Base-by-base conservation (phyloP, 2,888 invertebrate genomes). In the Lutraria lutraria region DNA sequence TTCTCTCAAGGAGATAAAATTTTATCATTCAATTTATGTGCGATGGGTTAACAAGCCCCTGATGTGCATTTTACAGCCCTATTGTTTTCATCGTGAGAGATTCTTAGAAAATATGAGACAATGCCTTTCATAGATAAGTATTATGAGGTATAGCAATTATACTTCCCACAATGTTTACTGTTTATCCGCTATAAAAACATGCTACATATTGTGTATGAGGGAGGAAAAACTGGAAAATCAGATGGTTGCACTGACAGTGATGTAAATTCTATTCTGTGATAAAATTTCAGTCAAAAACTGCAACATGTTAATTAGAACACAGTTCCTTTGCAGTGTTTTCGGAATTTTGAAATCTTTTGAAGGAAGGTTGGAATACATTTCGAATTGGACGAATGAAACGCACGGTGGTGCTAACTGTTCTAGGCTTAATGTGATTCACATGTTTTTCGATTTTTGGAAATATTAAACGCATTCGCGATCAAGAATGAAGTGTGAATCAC, bases 361-460 rank as follows among this genome's bases (percentile, higher is more conserved):
- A 19, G 19, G 25, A 76, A 76, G 15, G 10, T 76, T 31, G 76
- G 63, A 34, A 31, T 4, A 16, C 34, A 76, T 68, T 76, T 76
- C 76, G 76, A 6, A 31, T 31, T 6, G 13, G 15, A 34, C 0
- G 76, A 31, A 76, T 31, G 76, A 8, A 8, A 76, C 29, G 31
- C 76, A 31, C 1, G 76, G 76, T 31, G 15, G 76, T 16, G 34
- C 25, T 34, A 31, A 16, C 31, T 31, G 29, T 16, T 34, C 76
- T 31, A 16, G 76, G 76, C 29, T 76, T 19, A 72, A 76, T 76
- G 34, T 76, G 76, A 31, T 76, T 76, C 76, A 76, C 76, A 76
- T 76, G 19, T 76, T 13, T 76, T 76, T 76, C 76, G 76, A 76
- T 72, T 25, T 34, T 34, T 76, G 16, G 76, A 31, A 76, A 16